Evolutionary conservation across 2,888 invertebrate genomes (phyloP).

Genomic region (Dinocampus coccinellae): DNA sequence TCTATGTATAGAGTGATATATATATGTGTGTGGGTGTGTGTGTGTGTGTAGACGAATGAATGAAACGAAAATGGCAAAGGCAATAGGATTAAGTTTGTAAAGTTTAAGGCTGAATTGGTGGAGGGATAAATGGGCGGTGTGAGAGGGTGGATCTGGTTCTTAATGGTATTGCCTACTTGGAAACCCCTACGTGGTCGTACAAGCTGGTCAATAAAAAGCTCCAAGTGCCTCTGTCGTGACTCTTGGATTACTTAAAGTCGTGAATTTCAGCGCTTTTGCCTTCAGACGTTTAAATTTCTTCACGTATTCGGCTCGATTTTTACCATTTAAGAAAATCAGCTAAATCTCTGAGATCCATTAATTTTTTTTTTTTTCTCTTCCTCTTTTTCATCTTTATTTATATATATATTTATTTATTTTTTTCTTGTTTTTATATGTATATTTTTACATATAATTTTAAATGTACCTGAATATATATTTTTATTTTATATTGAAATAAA

Average conservation of each 20-base stretch:
- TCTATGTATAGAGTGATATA: not conserved
- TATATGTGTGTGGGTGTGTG: not conserved
- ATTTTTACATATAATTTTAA: no score
- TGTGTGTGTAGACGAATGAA: conserved; percentile 14
- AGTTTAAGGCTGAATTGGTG: conserved; percentile 44
- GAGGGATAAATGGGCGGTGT: not conserved
- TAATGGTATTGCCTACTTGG: conserved; percentile 60
- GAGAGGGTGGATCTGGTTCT: conserved; percentile 42
- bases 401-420: not conserved
- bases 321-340: conserved; percentile 1
- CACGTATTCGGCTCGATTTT: not conserved
- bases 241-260: conserved; percentile 16
- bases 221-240: conserved; percentile 13
- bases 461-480: no score
- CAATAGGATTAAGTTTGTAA: conserved; percentile 57
- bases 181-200: conserved; percentile 46
- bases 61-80: conserved; percentile 42
- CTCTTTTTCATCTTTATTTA: not conserved
- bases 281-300: conserved; percentile 19
- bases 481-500: no score
- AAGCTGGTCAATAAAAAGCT: conserved; percentile 54
- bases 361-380: not conserved
- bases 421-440: not conserved
- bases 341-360: not conserved
- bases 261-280: not conserved